Conservation (phyloP, 2,113 vertebrate species). For the Rana temporaria region DNA sequence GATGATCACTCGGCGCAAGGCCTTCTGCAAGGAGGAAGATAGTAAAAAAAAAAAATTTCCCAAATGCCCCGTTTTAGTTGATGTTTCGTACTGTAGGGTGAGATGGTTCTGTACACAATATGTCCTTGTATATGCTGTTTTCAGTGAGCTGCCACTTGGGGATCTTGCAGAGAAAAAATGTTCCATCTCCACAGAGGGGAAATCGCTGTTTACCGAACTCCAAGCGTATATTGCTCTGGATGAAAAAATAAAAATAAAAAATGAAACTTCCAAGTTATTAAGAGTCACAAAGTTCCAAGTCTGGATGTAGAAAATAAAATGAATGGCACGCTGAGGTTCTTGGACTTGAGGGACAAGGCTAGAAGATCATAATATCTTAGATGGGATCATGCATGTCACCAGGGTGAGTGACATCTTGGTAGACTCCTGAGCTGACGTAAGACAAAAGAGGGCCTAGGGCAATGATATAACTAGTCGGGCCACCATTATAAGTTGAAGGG, state of each 20-base stretch:
- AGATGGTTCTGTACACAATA: slow-evolving; percentile 47
- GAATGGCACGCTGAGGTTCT: neutral
- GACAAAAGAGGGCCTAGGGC: neutral
- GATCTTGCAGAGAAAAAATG: slow-evolving; percentile 34
- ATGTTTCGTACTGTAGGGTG: slow-evolving; percentile 51
- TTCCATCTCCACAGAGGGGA: slow-evolving; percentile 3
- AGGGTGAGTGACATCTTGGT: neutral
- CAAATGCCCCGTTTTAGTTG: slow-evolving; percentile 37
- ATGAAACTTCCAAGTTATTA: slow-evolving; percentile 14
- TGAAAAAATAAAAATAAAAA: neutral
- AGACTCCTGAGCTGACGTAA: neutral
- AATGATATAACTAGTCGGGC: neutral
- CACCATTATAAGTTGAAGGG: neutral
- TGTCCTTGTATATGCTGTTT: slow-evolving; percentile 28
- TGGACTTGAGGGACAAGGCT: too few species aligned
- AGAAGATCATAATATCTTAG: too few species aligned
- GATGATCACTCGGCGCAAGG: slow-evolving; percentile 29
- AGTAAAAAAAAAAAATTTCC: slow-evolving; percentile 39
- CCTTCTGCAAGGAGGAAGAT: slow-evolving; percentile 35
- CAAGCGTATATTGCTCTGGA: slow-evolving; percentile 15
- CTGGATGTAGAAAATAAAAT: neutral
- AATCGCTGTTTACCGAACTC: slow-evolving; percentile 38
- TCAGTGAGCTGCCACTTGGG: slow-evolving; percentile 28
- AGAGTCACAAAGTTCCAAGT: neutral
- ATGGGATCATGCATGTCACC: too few species aligned